These are phyloP conservation scores for Tupaia chinensis DNA, from an alignment of 2,113 vertebrate species.

Conservation along the genomic window DNA sequence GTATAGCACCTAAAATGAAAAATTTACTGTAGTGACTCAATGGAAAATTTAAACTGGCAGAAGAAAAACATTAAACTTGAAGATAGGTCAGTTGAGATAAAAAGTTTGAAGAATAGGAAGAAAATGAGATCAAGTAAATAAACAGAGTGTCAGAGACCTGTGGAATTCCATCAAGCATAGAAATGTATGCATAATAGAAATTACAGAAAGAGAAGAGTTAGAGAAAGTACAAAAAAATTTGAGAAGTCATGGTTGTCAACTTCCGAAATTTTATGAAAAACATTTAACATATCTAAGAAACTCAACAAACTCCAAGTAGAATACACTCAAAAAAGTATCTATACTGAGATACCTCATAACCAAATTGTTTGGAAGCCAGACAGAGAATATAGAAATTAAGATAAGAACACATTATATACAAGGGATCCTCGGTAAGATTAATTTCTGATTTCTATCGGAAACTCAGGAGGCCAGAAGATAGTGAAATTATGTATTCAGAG, in stretches of 20 bases:
- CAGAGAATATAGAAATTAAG: background rate
- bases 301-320: background rate
- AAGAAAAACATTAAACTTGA: conserved; percentile 4
- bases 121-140: background rate
- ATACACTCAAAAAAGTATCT: background rate
- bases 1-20: background rate
- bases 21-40: background rate
- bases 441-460: background rate
- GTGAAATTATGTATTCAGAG: background rate
- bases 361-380: background rate
- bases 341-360: background rate
- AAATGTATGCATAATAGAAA: background rate
- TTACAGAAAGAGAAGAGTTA: background rate
- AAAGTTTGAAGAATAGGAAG: background rate
- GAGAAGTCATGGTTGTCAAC: background rate
- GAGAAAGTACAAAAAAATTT: background rate
- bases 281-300: background rate
- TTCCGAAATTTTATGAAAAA: conserved; percentile 30
- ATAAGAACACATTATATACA: background rate
- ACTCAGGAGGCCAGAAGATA: background rate
- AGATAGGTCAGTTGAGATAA: background rate
- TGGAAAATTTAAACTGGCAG: background rate
- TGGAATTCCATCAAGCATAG: background rate
- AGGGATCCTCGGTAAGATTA: background rate
- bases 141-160: background rate